These are phyloP conservation scores for Mastomys coucha DNA, from an alignment of 2,113 vertebrate genomes.

Conservation along the genomic window DNA sequence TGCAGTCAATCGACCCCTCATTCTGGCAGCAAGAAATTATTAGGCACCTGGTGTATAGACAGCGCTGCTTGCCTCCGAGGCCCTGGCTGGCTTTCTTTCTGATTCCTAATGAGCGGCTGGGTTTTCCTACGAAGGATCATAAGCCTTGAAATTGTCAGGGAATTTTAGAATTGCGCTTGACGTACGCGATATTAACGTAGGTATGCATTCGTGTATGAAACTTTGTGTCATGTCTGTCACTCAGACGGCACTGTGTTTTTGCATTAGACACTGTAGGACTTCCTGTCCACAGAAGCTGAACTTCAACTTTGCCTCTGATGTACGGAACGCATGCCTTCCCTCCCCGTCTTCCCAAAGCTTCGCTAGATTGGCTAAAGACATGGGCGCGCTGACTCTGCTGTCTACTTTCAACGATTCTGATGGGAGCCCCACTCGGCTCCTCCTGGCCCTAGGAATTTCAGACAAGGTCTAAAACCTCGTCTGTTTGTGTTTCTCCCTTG, in stretches of 20 bases:
- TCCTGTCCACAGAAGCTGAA: neutral
- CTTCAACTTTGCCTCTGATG: neutral
- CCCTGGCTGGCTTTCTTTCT: neutral
- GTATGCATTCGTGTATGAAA: neutral
- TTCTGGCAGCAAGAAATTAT: neutral
- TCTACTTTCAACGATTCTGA: neutral
- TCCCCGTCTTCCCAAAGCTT: neutral
- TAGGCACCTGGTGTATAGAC: neutral
- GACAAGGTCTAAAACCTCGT: neutral
- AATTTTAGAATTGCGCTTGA: neutral
- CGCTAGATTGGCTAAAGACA: neutral
- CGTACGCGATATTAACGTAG: neutral
- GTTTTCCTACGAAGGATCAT: neutral
- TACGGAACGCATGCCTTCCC: neutral
- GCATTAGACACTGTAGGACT: neutral
- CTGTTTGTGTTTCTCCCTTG: neutral
- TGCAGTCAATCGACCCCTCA: neutral
- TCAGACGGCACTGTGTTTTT: neutral
- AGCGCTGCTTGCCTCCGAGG: neutral
- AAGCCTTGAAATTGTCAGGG: neutral
- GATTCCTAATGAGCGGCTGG: neutral
- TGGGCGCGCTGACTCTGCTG: neutral
- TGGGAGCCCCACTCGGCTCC: too few relatives aligned
- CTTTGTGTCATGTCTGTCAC: neutral
- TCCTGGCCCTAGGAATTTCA: neutral